Evolutionary conservation across 2,113 vertebrate species (phyloP).

Genomic region (Sapajus apella): DNA sequence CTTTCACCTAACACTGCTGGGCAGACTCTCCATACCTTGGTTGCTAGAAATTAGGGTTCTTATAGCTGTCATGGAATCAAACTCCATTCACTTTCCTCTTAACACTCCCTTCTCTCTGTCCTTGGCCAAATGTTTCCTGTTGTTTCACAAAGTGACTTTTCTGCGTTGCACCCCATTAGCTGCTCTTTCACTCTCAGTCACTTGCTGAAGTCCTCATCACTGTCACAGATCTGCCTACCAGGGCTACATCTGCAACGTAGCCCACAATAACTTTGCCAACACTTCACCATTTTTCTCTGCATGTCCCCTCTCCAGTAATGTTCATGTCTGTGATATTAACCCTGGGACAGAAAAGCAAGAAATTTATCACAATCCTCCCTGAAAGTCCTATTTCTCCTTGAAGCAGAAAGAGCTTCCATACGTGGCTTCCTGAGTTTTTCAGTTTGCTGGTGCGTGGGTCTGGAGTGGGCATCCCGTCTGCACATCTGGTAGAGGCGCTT

Average conservation of each 20-base stretch:
- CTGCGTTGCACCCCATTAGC: neutral
- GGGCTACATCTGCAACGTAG: neutral
- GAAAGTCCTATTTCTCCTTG: conserved; percentile 60
- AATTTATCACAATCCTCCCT: conserved; percentile 57
- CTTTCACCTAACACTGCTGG: neutral
- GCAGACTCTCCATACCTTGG: neutral
- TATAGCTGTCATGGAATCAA: conserved; percentile 25
- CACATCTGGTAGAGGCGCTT: conserved; percentile 63
- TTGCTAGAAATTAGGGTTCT: conserved; percentile 43
- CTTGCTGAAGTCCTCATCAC: neutral
- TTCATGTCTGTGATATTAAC: conserved; percentile 28
- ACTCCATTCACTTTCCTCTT: neutral
- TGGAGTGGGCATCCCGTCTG: conserved; percentile 53
- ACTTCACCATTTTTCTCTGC: conserved; percentile 35
- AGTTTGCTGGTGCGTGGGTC: conserved; percentile 34
- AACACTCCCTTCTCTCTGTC: neutral
- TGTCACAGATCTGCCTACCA: neutral
- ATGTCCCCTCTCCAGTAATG: conserved; percentile 24
- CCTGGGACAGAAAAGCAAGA: conserved; percentile 43
- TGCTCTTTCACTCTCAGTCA: neutral
- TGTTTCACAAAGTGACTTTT: conserved; percentile 48
- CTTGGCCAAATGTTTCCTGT: conserved; percentile 33
- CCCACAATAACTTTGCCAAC: neutral
- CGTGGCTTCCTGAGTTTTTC: conserved; percentile 56
- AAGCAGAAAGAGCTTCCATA: conserved; percentile 56